Base-by-base conservation (phyloP, 2,113 vertebrate species). In the Micromys minutus region DNA sequence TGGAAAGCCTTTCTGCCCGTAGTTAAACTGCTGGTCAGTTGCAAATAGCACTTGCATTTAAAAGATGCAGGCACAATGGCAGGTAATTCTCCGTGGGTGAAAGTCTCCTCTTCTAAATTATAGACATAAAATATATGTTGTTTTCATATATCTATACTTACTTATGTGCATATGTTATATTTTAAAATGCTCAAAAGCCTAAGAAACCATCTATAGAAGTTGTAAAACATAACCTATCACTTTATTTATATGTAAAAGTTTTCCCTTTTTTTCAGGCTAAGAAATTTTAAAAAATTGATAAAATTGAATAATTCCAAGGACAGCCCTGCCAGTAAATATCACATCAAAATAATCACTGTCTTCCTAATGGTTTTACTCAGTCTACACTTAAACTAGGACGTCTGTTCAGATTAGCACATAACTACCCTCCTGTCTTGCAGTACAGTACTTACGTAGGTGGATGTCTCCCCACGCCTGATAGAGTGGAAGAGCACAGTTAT, bases 251-350 rank as follows among this genome's bases (percentile, higher is more conserved):
- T 74, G 36, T 77, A 92, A 85, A 79, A 31, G 29, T 86, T 89
- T 92, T 7, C 34, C 2, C 57, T 45, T 88, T 90, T 95, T 87
- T 31, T 59, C 21, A 71, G 65, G 71, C 75, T 67, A 69, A 57
- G 42, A 92, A 91, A 89, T 89, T 39, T 87, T 90, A 42, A n/a
- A 94, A 93, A 81, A 47, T 67, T 76, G 81, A 84, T 90, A 47
- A 84, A 63, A 34, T 45, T 72, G 9, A 63, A n/a, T 81, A 31
- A 55, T 39, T 47, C 42, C 16, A 76, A 72, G 61, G 79, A 90
- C 80, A 76, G 87, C 55, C 24, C 26, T 90, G 45, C 52, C 52
- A 21, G n/a, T n/a, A n/a, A n/a, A 2, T 17, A 3, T 77, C 15
- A 36, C 26, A 50, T 36, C 39, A 45, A 93, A 84, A 22, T 93